Conservation (phyloP, 2,113 vertebrate species). For the Calypte anna region DNA sequence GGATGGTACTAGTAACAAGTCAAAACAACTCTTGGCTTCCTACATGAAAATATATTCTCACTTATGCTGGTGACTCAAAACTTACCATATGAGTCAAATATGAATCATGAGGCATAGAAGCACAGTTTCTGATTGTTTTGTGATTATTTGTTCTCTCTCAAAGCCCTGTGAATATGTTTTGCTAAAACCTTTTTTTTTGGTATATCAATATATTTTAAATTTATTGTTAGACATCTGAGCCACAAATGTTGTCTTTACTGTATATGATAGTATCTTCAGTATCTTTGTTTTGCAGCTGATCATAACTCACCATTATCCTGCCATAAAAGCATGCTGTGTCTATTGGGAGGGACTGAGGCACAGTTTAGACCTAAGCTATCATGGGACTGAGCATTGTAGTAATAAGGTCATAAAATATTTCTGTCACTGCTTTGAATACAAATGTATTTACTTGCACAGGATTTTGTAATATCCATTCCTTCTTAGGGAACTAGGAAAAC, state of each 20-base stretch:
- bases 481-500: not conserved
- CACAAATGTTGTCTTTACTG: not conserved
- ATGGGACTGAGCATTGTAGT: not conserved
- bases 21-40: not conserved
- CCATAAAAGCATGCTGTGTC: not conserved
- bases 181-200: not conserved
- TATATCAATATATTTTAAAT: not conserved
- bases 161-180: not conserved
- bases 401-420: not conserved
- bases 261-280: not conserved
- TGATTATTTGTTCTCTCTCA: slow-evolving; percentile 25
- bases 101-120: slow-evolving; percentile 12
- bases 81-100: slow-evolving; percentile 12
- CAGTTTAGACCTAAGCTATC: not conserved
- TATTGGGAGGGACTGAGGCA: not conserved
- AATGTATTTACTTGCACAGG: not conserved
- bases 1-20: not conserved
- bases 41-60: not conserved
- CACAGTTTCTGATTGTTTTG: not conserved
- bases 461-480: not conserved
- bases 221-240: not conserved
- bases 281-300: not conserved
- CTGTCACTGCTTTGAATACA: not conserved
- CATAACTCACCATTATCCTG: not conserved
- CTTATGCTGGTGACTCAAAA: not conserved